Evolutionary conservation across 53 echinoderm and acorn worm species (phyloP).

Genomic region (Temnopleurus reevesii): DNA sequence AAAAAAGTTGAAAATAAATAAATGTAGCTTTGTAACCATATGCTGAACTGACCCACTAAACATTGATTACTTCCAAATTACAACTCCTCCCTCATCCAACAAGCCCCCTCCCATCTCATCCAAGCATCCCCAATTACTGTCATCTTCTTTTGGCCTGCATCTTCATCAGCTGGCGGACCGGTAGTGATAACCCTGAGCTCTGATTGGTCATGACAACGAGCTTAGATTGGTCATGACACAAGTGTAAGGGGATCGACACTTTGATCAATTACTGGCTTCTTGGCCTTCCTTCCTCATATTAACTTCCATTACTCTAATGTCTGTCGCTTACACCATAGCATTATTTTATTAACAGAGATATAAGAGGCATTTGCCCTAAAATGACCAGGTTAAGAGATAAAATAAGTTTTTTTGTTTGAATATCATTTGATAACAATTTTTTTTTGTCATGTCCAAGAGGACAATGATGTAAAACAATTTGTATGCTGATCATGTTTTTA

Average conservation of each 20-base stretch:
- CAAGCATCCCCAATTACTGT: constrained; percentile 26
- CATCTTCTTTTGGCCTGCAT: not conserved
- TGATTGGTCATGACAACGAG: not conserved
- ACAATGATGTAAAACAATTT: too few relatives aligned
- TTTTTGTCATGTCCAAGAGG: too few relatives aligned
- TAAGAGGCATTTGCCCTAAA: too few relatives aligned
- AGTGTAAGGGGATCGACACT: constrained; percentile 36
- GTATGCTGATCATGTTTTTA: too few relatives aligned
- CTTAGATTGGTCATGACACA: constrained; percentile 21
- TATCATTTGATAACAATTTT: too few relatives aligned
- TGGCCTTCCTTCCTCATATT: not conserved
- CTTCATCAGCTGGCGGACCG: not conserved
- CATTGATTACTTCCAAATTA: not conserved
- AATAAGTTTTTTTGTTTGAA: too few relatives aligned
- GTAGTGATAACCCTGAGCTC: not conserved
- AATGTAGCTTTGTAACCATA: not conserved
- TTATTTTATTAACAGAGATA: too few relatives aligned
- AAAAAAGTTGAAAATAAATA: too few relatives aligned
- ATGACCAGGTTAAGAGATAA: too few relatives aligned
- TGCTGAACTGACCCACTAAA: not conserved
- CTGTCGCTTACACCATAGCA: too few relatives aligned
- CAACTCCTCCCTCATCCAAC: not conserved
- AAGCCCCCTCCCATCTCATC: not conserved
- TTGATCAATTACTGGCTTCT: constrained; percentile 28
- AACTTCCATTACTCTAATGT: not conserved